Evolutionary conservation across 2,888 invertebrate species (phyloP).

Genomic region (Disparrhopalites patrizii): DNA sequence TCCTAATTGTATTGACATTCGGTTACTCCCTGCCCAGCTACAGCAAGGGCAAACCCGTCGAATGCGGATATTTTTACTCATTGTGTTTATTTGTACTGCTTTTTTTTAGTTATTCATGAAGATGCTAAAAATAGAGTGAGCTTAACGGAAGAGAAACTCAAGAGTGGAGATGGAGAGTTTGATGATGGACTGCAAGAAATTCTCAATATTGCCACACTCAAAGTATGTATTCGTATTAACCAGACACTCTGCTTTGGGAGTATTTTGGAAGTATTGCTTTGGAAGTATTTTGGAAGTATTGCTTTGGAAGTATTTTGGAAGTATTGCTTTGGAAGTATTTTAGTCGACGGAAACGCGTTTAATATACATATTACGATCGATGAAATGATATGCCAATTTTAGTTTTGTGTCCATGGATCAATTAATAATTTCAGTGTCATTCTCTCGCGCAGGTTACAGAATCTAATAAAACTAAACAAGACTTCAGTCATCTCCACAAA

Average conservation of each 20-base stretch:
- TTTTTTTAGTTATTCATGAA: constrained; percentile 66
- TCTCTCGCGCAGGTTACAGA: constrained; percentile 9
- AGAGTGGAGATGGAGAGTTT: constrained; percentile 60
- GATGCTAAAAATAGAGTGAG: constrained; percentile 92
- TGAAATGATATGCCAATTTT: too few relatives aligned
- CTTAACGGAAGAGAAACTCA: constrained; percentile 76
- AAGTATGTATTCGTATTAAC: constrained; percentile 58
- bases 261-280: background rate
- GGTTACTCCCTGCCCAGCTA: too few relatives aligned
- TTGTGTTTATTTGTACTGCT: too few relatives aligned
- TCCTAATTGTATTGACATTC: too few relatives aligned
- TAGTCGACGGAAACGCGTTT: too few relatives aligned
- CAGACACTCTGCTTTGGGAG: background rate
- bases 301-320: constrained; percentile 49
- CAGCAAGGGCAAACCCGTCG: too few relatives aligned
- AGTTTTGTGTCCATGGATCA: too few relatives aligned
- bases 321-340: too few relatives aligned
- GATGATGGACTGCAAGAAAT: constrained; percentile 97
- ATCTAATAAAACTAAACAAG: constrained; percentile 17
- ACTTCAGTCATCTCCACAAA: constrained; percentile 10
- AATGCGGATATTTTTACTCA: too few relatives aligned
- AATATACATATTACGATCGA: too few relatives aligned
- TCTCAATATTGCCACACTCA: constrained; percentile 90
- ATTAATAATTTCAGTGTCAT: too few relatives aligned
- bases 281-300: background rate